These are phyloP conservation scores for Cyanoliseus patagonus DNA, from an alignment of 2,113 vertebrate species.

Conservation along the genomic window DNA sequence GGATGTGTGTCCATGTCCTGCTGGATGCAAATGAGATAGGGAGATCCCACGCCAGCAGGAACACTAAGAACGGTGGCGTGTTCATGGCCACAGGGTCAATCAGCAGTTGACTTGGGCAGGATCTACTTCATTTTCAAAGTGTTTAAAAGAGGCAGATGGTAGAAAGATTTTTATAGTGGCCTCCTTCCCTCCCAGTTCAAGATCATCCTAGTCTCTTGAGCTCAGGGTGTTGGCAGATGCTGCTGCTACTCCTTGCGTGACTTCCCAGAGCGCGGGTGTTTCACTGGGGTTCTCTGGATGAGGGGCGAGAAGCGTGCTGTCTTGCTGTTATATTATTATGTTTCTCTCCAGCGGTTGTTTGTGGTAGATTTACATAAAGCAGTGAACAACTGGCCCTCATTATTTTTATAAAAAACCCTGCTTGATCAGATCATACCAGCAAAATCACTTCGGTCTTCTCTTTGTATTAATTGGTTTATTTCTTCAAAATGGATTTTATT, in stretches of 20 bases:
- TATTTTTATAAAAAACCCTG: background rate
- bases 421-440: background rate
- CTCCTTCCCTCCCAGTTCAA: background rate
- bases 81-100: too few relatives aligned
- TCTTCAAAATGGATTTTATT: background rate
- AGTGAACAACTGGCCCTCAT: background rate
- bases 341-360: background rate
- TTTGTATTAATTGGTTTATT: background rate
- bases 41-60: background rate
- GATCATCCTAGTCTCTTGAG: background rate
- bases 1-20: fast-evolving
- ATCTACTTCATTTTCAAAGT: background rate
- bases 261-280: background rate
- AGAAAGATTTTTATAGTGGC: background rate
- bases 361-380: background rate
- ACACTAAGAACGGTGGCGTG: fast-evolving
- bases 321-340: background rate
- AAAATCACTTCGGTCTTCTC: background rate
- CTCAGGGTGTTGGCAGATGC: background rate
- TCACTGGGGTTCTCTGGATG: background rate
- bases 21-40: fast-evolving
- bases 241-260: background rate
- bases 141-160: background rate
- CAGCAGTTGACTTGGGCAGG: background rate
- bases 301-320: background rate